These are phyloP conservation scores for Micromesistius poutassou DNA, from an alignment of 2,797 vertebrate genomes.

Conservation along the genomic window DNA sequence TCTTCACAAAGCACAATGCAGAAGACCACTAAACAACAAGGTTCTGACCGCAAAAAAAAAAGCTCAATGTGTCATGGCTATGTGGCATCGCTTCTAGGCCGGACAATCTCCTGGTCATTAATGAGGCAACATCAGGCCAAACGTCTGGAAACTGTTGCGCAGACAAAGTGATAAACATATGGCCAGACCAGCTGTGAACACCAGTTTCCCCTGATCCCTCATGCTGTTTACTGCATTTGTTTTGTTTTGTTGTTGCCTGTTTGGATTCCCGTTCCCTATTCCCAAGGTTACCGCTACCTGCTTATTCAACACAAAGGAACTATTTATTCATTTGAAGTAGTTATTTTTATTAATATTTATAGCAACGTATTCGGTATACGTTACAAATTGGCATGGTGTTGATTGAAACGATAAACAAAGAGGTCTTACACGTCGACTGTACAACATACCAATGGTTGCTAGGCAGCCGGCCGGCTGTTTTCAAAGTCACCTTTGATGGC, in stretches of 20 bases:
- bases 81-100: not conserved
- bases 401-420: not conserved
- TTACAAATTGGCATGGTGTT: no score
- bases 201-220: not conserved
- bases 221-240: slow-evolving; percentile 7
- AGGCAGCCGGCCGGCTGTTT: not conserved
- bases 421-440: not conserved
- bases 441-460: not conserved
- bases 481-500: not conserved
- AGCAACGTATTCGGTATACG: no score
- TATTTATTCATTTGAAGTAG: not conserved
- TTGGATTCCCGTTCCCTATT: not conserved
- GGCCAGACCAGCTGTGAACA: not conserved
- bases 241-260: not conserved
- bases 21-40: not conserved
- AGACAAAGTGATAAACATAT: slow-evolving; percentile 22
- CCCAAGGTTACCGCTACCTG: slow-evolving; percentile 5
- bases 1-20: not conserved
- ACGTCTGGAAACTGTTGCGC: slow-evolving; percentile 31
- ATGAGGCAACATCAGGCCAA: slow-evolving; percentile 6
- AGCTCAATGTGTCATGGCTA: not conserved
- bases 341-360: not conserved
- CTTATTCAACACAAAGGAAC: not conserved
- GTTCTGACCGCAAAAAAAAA: not conserved
- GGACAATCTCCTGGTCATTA: slow-evolving; percentile 15